These are phyloP conservation scores for Drosophila colorata DNA, from an alignment of 2,888 invertebrate genomes.

Conservation along the genomic window DNA sequence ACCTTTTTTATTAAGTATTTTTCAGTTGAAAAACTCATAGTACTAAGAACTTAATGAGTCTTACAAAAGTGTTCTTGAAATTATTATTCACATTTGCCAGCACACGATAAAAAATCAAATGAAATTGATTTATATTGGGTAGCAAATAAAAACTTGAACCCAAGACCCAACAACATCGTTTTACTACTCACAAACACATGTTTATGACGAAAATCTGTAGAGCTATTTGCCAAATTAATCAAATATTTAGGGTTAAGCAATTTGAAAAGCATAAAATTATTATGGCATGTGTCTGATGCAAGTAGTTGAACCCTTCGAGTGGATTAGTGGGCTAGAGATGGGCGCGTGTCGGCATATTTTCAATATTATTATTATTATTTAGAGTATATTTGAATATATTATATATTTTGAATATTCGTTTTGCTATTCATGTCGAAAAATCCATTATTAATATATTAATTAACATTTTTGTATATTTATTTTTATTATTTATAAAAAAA, in stretches of 20 bases:
- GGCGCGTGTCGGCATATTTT: neutral
- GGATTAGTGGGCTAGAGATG: neutral
- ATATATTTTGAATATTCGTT: too few relatives aligned
- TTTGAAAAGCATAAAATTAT: slow-evolving; percentile 60
- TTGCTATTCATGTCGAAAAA: too few relatives aligned
- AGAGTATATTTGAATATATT: too few relatives aligned
- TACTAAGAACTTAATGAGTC: too few relatives aligned
- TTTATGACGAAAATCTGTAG: slow-evolving; percentile 34
- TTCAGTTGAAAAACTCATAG: too few relatives aligned
- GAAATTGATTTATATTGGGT: slow-evolving; percentile 24
- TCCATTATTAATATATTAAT: too few relatives aligned
- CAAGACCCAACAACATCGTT: slow-evolving; percentile 23
- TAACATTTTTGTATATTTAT: too few relatives aligned
- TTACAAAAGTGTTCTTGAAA: neutral
- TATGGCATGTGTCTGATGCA: slow-evolving; percentile 49
- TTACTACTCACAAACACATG: slow-evolving; percentile 12
- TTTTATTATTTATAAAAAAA: too few relatives aligned
- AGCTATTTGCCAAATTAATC: slow-evolving; percentile 54
- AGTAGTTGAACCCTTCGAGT: slow-evolving; percentile 49
- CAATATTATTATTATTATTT: too few relatives aligned
- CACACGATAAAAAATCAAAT: neutral
- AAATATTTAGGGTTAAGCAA: slow-evolving; percentile 54
- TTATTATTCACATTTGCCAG: neutral
- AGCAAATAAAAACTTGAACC: neutral
- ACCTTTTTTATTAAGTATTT: too few relatives aligned